Evolutionary conservation across 2,888 invertebrate genomes (phyloP).

Genomic region (Cataglyphis altisquamis): DNA sequence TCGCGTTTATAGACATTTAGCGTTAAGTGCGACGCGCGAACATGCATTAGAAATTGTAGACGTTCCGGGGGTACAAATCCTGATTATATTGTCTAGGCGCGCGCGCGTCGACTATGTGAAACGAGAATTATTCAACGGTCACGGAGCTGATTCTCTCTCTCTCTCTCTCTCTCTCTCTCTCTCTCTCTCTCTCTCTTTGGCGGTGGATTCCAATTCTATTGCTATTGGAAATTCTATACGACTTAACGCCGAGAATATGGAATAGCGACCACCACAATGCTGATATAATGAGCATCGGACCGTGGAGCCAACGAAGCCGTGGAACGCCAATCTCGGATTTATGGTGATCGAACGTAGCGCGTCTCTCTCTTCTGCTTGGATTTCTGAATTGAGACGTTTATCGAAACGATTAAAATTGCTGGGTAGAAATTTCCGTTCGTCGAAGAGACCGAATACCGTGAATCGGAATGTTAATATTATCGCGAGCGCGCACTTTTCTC

Average conservation of each 20-base stretch:
- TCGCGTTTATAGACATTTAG: neutral
- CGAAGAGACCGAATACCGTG: conserved; percentile 6
- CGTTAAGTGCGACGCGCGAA: neutral
- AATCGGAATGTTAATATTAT: conserved; percentile 34
- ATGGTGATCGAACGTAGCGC: conserved; percentile 1
- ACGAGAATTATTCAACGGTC: conserved; percentile 32
- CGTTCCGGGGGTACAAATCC: conserved; percentile 3
- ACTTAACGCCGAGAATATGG: conserved; percentile 48
- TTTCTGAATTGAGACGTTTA: conserved; percentile 2
- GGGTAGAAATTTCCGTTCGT: neutral
- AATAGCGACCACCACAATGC: conserved; percentile 24
- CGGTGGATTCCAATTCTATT: conserved; percentile 28
- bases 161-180: neutral
- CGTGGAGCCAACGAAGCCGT: conserved; percentile 6
- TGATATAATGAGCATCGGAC: conserved; percentile 38
- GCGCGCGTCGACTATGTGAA: neutral
- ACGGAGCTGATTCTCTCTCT: neutral
- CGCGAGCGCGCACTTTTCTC: neutral
- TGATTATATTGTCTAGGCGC: neutral
- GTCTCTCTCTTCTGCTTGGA: neutral
- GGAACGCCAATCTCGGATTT: conserved; percentile 5
- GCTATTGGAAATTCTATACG: conserved; percentile 39
- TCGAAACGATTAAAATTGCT: conserved; percentile 20
- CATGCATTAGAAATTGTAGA: neutral
- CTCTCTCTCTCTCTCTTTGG: neutral